Evolutionary conservation across 2,888 invertebrate species (phyloP).

Genomic region (Drosophila putrida): DNA sequence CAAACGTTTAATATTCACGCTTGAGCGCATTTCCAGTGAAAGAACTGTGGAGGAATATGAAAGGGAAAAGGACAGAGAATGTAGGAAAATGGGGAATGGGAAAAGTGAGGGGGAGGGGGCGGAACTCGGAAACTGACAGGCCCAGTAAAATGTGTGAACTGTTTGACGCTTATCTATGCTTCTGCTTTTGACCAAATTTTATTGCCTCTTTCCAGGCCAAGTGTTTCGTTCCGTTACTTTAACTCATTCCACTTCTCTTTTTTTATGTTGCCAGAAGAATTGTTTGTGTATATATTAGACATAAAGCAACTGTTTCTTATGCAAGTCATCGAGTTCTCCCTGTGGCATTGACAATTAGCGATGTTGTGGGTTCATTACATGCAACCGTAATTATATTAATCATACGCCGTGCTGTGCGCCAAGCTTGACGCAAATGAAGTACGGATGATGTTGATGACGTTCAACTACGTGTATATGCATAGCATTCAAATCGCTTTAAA

Average conservation of each 20-base stretch:
- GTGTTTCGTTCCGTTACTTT: constrained; percentile 57
- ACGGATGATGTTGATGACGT: constrained; percentile 9
- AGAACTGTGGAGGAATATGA: constrained; percentile 3
- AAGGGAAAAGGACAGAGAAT: not conserved
- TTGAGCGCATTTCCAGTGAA: constrained; percentile 69
- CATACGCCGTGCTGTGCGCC: constrained; percentile 69
- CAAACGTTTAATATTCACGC: constrained; percentile 82
- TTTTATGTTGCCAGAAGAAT: constrained; percentile 15
- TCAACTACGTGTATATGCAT: constrained; percentile 37
- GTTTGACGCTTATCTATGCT: constrained; percentile 79
- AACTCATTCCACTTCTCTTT: not conserved
- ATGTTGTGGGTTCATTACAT: constrained; percentile 46
- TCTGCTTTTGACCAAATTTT: constrained; percentile 78
- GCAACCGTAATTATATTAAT: constrained; percentile 61
- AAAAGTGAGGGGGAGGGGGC: constrained; percentile 1
- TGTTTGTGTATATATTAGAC: constrained; percentile 14
- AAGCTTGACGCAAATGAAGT: constrained; percentile 61
- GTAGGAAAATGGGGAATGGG: not conserved
- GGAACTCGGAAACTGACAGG: constrained; percentile 46
- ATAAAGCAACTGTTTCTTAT: constrained; percentile 29
- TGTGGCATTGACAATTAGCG: constrained; percentile 54
- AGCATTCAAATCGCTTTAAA: constrained; percentile 66
- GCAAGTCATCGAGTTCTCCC: constrained; percentile 34
- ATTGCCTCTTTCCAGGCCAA: constrained; percentile 80
- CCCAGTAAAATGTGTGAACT: constrained; percentile 74